phyloP scores from a whole-genome alignment of 2,113 vertebrate species.

The Sylvicapra grimmia region DNA sequence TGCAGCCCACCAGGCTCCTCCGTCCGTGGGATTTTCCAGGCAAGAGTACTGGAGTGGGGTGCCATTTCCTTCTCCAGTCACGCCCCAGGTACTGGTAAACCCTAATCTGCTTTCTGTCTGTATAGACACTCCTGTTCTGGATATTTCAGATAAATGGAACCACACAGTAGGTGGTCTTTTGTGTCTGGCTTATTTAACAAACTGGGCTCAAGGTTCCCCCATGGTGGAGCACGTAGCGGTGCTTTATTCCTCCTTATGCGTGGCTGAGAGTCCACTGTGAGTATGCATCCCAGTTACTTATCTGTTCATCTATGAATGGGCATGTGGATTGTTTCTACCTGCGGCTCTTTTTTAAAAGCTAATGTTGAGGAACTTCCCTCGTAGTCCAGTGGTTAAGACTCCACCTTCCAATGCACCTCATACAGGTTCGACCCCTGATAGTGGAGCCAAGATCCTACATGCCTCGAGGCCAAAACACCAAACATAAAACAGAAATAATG shows the following conservation, averaged over 20 bases:
- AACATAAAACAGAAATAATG: not conserved
- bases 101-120: not conserved
- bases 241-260: not conserved
- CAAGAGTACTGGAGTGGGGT: no score
- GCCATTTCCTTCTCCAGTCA: no score
- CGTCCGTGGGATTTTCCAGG: no score
- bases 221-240: accelerated
- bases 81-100: not conserved
- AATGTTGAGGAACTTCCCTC: not conserved
- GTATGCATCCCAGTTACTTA: not conserved
- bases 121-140: not conserved
- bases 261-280: not conserved
- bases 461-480: not conserved
- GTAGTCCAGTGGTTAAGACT: not conserved
- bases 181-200: not conserved
- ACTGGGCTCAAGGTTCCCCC: not conserved
- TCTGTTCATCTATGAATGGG: not conserved
- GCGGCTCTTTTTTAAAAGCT: not conserved
- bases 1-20: no score
- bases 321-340: not conserved
- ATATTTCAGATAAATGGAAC: not conserved
- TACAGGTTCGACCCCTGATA: not conserved
- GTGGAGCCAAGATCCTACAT: not conserved
- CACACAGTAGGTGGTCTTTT: accelerated
- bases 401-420: not conserved